Evolutionary conservation across 2,113 vertebrate species (phyloP).

Genomic region (Balaeniceps rex): DNA sequence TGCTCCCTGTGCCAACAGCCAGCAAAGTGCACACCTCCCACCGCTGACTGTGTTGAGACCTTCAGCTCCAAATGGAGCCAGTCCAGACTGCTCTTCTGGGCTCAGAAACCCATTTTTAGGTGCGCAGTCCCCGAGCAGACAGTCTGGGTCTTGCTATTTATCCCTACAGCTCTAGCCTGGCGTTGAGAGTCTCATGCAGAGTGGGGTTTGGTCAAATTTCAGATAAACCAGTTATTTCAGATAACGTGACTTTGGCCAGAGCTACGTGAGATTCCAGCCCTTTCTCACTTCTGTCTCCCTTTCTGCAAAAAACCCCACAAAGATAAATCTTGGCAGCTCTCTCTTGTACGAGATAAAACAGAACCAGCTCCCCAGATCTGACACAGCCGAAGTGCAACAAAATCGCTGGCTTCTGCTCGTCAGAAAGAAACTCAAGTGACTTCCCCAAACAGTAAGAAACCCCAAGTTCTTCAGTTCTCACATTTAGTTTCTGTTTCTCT

Average conservation of each 20-base stretch:
- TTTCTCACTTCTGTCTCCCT: slow-evolving; percentile 8
- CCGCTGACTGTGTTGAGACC: not conserved
- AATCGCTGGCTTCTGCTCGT: not conserved
- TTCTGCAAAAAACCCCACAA: not conserved
- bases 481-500: not conserved
- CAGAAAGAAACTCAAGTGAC: not conserved
- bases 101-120: not conserved
- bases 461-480: not conserved
- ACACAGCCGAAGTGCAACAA: not conserved
- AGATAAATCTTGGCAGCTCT: not conserved
- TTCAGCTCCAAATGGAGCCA: not conserved
- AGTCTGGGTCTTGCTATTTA: not conserved
- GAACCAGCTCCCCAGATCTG: not conserved
- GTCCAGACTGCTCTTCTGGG: not conserved
- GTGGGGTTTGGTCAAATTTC: not conserved
- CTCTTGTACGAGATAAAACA: not conserved
- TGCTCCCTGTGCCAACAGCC: not conserved
- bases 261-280: not conserved
- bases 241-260: not conserved
- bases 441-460: not conserved
- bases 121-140: not conserved
- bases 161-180: not conserved
- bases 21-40: not conserved
- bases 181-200: not conserved
- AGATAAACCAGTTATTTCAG: not conserved